Conservation (phyloP, 1,140 invertebrate species). For the Drosophila grimshawi region DNA sequence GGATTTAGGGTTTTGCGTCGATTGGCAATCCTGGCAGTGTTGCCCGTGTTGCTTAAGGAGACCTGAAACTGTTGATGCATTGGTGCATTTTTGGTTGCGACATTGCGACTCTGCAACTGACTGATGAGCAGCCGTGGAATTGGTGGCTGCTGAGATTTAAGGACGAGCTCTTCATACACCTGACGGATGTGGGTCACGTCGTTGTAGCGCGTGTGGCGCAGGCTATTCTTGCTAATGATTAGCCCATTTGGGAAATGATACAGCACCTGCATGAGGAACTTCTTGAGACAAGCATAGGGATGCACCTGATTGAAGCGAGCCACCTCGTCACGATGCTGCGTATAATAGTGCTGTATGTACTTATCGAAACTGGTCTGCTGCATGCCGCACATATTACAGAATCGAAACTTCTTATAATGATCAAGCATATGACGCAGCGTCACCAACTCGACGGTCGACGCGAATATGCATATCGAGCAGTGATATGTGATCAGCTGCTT, state of each 20-base stretch:
- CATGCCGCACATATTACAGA: slow-evolving; percentile 36
- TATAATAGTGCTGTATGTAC: slow-evolving; percentile 62
- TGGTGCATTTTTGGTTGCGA: background rate
- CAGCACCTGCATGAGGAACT: slow-evolving; percentile 53
- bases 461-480: slow-evolving; percentile 58
- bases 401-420: slow-evolving; percentile 48
- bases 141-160: slow-evolving; percentile 27
- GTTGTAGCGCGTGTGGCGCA: slow-evolving; percentile 37
- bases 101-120: slow-evolving; percentile 3
- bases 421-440: slow-evolving; percentile 58
- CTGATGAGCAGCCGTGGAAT: slow-evolving; percentile 41
- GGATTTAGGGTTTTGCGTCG: slow-evolving; percentile 46
- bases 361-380: slow-evolving; percentile 34
- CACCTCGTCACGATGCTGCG: slow-evolving; percentile 21
- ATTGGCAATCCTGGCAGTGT: slow-evolving; percentile 1
- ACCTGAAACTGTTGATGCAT: background rate
- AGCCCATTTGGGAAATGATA: slow-evolving; percentile 66
- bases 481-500: slow-evolving; percentile 40
- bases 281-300: slow-evolving; percentile 38
- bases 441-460: slow-evolving; percentile 33
- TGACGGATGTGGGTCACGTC: background rate
- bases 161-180: slow-evolving; percentile 43
- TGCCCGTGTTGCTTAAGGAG: background rate
- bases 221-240: slow-evolving; percentile 62
- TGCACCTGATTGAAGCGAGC: slow-evolving; percentile 36